Evolutionary conservation across 1,140 invertebrate species (phyloP), one percentile per base, ranked within the genome.

Genomic region (Solenopsis fugax): DNA sequence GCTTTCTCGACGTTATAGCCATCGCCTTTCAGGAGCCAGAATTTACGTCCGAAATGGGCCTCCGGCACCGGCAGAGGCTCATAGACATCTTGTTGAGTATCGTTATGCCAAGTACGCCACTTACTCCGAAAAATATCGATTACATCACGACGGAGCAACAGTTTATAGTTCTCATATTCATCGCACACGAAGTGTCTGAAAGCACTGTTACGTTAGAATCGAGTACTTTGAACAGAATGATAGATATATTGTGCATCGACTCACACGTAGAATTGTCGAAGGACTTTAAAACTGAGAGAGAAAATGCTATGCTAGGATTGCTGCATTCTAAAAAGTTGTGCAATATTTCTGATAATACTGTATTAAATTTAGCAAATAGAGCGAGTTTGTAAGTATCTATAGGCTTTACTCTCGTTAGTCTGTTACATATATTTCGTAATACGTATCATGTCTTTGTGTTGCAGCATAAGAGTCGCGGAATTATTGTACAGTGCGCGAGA

Each of bases 1-100:
- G 99, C 92, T 99, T 99, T 92, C 95, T 99, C 3, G 99, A 99
- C 94, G 98, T 98, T 4, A 96, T 99, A 37, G 96, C 98, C 18
- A 96, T 99, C 92, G 98, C 98, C 58, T 98, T 98, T 96, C 97
- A 98, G 92, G 98, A 98, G 92, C 96, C 96, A n/a, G 97, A 98
- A 93, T 98, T 98, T 91, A 96, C 96, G 52, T 96, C 97, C 24
- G 97, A 98, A 92, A 95, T 97, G 93, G 97, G 97, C 1, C 94
- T 96, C 45, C 96, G 97, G 21, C 97, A 98, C 91, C 96, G 97
- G 78, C 98, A 98, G 92, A 94, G 97, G 87, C 96, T 98, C 37
- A 97, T 98, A 50, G 97, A 98, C 93, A 98, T 98, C 92, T 95
- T 98, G 41, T 94, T 98, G 18, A 96, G 97, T 93, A 97, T 98